A percentile compares a stretch with the other conserved stretches of the same genome.
Conservation (phyloP, 2,888 invertebrate genomes). For the Galerucella pusilla region DNA sequence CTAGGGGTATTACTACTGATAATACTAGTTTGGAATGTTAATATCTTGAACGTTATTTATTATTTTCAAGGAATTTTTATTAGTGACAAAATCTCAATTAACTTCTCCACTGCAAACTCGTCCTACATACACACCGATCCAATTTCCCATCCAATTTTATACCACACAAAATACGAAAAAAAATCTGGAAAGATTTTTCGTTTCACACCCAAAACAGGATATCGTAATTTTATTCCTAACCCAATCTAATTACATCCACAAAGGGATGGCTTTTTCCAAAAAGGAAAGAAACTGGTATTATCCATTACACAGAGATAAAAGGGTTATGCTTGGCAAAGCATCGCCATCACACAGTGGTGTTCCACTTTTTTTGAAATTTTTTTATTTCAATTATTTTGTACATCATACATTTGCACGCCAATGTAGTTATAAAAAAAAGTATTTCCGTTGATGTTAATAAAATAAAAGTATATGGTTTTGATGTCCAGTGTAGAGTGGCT, state of each 20-base stretch:
- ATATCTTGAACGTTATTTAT: neutral
- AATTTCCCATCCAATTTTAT: slow-evolving; percentile 10
- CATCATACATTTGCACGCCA: too few relatives aligned
- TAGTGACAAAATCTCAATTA: neutral
- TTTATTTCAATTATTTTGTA: too few relatives aligned
- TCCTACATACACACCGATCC: neutral
- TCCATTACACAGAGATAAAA: slow-evolving; percentile 15
- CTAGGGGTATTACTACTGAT: too few relatives aligned
- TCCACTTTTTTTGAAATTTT: too few relatives aligned
- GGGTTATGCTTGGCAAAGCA: slow-evolving; percentile 13
- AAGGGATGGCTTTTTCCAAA: slow-evolving; percentile 16
- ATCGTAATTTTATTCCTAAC: slow-evolving; percentile 14
- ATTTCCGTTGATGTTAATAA: too few relatives aligned
- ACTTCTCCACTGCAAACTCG: neutral
- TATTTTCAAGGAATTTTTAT: neutral
- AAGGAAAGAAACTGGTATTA: slow-evolving; percentile 13
- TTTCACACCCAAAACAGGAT: slow-evolving; percentile 18
- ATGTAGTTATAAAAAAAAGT: too few relatives aligned
- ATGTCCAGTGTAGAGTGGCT: too few relatives aligned
- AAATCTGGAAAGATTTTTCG: slow-evolving; percentile 4
- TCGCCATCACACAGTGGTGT: slow-evolving; percentile 2
- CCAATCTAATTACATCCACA: slow-evolving; percentile 17
- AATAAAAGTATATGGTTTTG: too few relatives aligned
- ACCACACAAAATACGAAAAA: neutral
- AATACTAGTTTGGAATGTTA: neutral